Conservation (phyloP, 2,888 invertebrate genomes). For the Idaea biselata region DNA sequence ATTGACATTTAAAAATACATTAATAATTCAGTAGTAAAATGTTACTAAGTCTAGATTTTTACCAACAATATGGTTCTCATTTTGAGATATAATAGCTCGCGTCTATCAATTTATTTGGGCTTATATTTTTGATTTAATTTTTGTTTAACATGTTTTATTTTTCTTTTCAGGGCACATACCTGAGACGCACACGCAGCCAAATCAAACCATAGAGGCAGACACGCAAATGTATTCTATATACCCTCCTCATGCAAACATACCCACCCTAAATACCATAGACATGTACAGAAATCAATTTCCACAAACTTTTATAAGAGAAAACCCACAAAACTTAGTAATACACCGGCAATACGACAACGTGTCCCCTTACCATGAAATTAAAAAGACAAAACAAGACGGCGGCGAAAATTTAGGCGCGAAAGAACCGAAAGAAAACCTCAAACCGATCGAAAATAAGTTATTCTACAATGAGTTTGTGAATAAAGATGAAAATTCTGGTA, state of each 20-base stretch:
- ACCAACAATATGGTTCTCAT: background rate
- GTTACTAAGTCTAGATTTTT: background rate
- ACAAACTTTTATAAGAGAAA: constrained; percentile 58
- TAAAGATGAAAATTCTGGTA: constrained; percentile 49
- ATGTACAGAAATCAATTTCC: constrained; percentile 56
- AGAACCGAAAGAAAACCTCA: constrained; percentile 66
- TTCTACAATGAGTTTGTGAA: constrained; percentile 45
- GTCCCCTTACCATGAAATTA: constrained; percentile 55
- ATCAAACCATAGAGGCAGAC: constrained; percentile 41
- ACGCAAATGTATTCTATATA: constrained; percentile 55
- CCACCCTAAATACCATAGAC: constrained; percentile 49
- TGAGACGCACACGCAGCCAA: constrained; percentile 40
- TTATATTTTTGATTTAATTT: background rate
- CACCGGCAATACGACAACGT: constrained; percentile 61
- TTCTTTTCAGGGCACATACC: constrained; percentile 57
- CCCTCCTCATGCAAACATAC: constrained; percentile 51
- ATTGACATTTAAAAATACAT: background rate
- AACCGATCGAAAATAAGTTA: constrained; percentile 65
- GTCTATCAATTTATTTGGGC: no score
- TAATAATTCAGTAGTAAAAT: background rate
- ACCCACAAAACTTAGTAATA: constrained; percentile 69
- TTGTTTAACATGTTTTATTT: constrained; percentile 4
- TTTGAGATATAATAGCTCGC: no score
- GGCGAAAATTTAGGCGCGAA: constrained; percentile 32
- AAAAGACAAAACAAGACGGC: constrained; percentile 51